Evolutionary conservation across 1,140 invertebrate genomes (phyloP).

Genomic region (Pogonus chalceus): DNA sequence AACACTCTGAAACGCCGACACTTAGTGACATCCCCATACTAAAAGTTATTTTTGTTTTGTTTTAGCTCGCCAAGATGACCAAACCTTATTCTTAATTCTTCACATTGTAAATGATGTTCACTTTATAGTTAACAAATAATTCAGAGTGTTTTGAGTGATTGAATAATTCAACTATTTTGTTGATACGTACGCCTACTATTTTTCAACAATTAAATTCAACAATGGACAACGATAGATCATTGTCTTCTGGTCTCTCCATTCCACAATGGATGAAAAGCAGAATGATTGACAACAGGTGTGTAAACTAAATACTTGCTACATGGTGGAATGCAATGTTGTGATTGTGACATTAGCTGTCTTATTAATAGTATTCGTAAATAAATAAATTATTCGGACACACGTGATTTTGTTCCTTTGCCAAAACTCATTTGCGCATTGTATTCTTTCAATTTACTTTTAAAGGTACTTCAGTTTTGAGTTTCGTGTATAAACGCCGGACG

Average conservation of each 20-base stretch:
- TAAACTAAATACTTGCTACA: too few species aligned
- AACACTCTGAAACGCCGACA: too few species aligned
- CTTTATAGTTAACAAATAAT: conserved; percentile 12
- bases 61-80: conserved; percentile 26
- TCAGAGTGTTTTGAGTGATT: conserved; percentile 8
- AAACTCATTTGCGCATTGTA: too few species aligned
- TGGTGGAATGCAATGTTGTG: too few species aligned
- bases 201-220: conserved; percentile 18
- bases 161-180: conserved; percentile 5
- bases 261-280: conserved; percentile 49
- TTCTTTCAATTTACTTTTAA: too few species aligned
- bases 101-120: conserved; percentile 9
- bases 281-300: conserved; percentile 19
- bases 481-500: too few species aligned
- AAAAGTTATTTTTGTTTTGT: conserved; percentile 17
- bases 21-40: too few species aligned
- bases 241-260: conserved; percentile 41
- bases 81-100: conserved; percentile 27
- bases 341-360: too few species aligned
- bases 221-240: conserved; percentile 39
- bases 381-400: too few species aligned
- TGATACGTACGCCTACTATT: conserved; percentile 10
- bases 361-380: too few species aligned
- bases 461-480: too few species aligned
- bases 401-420: too few species aligned